Evolutionary conservation across 2,888 invertebrate genomes (phyloP).

Genomic region (Sesia bembeciformis): DNA sequence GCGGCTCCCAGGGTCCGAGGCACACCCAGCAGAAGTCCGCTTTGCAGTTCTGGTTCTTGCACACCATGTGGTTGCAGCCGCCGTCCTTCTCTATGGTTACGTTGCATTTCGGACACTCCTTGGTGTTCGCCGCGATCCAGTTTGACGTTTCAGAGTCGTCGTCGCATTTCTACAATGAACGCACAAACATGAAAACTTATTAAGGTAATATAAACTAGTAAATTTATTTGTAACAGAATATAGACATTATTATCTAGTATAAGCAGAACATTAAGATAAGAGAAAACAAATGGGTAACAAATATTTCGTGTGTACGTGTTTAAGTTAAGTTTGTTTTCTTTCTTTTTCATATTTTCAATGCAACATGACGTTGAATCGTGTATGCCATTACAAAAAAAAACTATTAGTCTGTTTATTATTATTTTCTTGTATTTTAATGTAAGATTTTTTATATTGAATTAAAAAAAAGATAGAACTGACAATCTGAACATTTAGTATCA

Average conservation of each 20-base stretch:
- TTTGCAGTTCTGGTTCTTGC: conserved; percentile 98
- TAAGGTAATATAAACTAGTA: not conserved
- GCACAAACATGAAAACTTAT: not conserved
- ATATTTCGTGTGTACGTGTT: too few relatives aligned
- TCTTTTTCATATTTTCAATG: too few relatives aligned
- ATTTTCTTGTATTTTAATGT: too few relatives aligned
- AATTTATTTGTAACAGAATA: not conserved
- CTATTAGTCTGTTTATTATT: too few relatives aligned
- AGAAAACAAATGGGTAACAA: not conserved
- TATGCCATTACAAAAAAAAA: too few relatives aligned
- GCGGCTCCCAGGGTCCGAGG: conserved; percentile 98
- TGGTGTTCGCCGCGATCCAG: conserved; percentile 99
- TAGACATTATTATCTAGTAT: not conserved
- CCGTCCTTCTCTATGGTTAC: conserved; percentile 98
- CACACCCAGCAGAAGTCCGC: conserved; percentile 99
- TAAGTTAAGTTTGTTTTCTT: too few relatives aligned
- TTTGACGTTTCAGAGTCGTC: conserved; percentile 99
- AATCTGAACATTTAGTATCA: too few relatives aligned
- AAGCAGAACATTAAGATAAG: not conserved
- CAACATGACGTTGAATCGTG: too few relatives aligned
- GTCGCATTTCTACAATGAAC: conserved; percentile 84
- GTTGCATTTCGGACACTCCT: conserved; percentile 98
- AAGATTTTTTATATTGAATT: too few relatives aligned
- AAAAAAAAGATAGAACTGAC: too few relatives aligned
- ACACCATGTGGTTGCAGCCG: conserved; percentile 99